phyloP scores from a whole-genome alignment of 2,797 vertebrate species.

The Cryptoprocta ferox region DNA sequence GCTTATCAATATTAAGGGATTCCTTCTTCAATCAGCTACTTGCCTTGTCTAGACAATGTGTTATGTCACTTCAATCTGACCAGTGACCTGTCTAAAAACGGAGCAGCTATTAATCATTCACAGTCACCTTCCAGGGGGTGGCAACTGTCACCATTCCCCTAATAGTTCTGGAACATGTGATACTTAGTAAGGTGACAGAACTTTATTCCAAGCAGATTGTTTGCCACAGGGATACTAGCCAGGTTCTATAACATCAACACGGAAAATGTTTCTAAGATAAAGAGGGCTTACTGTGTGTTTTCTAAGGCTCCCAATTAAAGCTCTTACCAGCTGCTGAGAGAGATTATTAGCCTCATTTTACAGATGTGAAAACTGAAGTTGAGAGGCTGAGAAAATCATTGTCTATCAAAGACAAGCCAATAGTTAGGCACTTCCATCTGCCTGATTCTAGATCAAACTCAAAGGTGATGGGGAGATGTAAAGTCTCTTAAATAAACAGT shows the following conservation, averaged over 20 bases:
- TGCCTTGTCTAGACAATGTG: background rate
- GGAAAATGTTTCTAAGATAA: background rate
- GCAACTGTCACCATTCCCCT: background rate
- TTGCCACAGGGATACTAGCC: background rate
- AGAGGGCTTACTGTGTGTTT: background rate
- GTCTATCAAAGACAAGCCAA: background rate
- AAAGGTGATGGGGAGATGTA: background rate
- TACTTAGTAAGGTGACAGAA: background rate
- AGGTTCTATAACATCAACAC: background rate
- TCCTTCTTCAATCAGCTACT: background rate
- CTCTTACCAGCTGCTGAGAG: background rate
- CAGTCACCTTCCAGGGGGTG: background rate
- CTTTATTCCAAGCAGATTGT: background rate
- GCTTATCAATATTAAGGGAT: background rate
- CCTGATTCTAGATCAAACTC: background rate
- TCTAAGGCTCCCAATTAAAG: background rate
- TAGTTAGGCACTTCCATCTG: background rate
- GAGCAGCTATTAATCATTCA: background rate
- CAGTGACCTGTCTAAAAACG: background rate
- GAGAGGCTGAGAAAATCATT: background rate
- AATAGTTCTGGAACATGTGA: background rate
- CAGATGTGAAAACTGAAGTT: background rate
- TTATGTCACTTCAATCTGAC: background rate
- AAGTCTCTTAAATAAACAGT: background rate
- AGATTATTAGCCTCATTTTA: constrained; percentile 7